Base-by-base conservation (phyloP, 2,888 invertebrate species). In the Rotaria sp. region DNA sequence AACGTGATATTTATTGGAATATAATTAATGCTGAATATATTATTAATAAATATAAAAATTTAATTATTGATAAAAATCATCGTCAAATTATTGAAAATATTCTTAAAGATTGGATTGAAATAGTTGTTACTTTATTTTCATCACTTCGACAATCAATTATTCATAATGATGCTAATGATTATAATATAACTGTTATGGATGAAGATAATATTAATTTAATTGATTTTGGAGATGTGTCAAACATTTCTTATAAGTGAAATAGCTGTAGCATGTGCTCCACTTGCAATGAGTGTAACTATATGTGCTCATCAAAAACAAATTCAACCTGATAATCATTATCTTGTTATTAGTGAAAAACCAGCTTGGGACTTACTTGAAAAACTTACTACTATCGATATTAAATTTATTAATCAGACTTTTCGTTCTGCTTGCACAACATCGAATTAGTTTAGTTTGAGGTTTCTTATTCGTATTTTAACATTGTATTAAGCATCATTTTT, bases 151-250 rank as follows among this genome's bases (percentile, higher is more conserved):
- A 2, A 21, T 67, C 67, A 21, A 38, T 67, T 13, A 67, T 67
- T 67, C 67, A 67, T 67, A 67, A 67, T 67, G 67, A 67, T 67
- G 67, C 67, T 2, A 67, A 67, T 67, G 67, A 67, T 67, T 67
- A 67, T 35, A 67, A 67, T 67, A 67, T 67, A 8, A 67, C 38
- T 67, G 35, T 67, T 67, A 15, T 2, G 18, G 15, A 67, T 67
- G 35, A 67, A 67, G 67, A 30, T 21, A 67, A 3, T 21, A 30
- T 67, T 21, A 18, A 18, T 38, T 67, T 67, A 35, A 67, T 67
- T 38, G 67, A 67, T 38, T 67, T 35, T 35, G 67, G 67, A 18
- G 67, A 67, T 67, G 21, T 67, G 67, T 35, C 5, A 35, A 35
- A 67, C 35, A 35, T 67, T 18, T 67, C 7, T 35, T 35, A 30